Evolutionary conservation across 53 echinoderm and acorn worm species (phyloP), one percentile per base, ranked within the genome.

Genomic region (Actinopyga echinites): DNA sequence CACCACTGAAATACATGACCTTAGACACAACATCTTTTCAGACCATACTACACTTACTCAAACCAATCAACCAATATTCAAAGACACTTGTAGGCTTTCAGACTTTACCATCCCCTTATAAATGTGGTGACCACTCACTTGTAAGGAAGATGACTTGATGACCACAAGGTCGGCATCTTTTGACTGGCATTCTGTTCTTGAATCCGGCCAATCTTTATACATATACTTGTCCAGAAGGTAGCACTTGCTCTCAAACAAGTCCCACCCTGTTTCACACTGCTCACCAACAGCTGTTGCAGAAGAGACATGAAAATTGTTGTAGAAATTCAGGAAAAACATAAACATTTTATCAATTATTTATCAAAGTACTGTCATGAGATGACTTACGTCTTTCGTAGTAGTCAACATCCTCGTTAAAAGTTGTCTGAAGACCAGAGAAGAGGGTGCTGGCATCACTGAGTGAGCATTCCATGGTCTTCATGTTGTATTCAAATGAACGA

Each of bases 351-450:
- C 15, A 26, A 0, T 9, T 8, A 26, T 26, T 60, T 29, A 26
- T 60, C 29, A 29, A 60, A 13, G 29, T 6, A 4, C 29, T 24
- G 10, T 60, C 15, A 5, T 5, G 13, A 60, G n/a, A 12, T 24
- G 5, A 77, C 86, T 86, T 57, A 86, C 86, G 74, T 80, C 86
- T 75, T 58, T 86, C 57, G 42, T 86, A 86, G 40, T 86, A 86
- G 40, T 86, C 86, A 6, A 13, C 67, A 11, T 15, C 56, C n/a
- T 24, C 55, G 25, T 42, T 56, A 23, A 64, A 64, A 42, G 35
- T 34, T 0, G 79, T 57, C 28, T n/a, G 23, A 0, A 66, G 2
- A 8, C 86, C 86, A 57, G 65, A 64, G 80, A 79, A 77, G 79
- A 54, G 33, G 0, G 86, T 67, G 24, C 28, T 61, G 1, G 63